phyloP scores from a whole-genome alignment of 2,888 invertebrate species.

The Dasysyrphus tricinctus region DNA sequence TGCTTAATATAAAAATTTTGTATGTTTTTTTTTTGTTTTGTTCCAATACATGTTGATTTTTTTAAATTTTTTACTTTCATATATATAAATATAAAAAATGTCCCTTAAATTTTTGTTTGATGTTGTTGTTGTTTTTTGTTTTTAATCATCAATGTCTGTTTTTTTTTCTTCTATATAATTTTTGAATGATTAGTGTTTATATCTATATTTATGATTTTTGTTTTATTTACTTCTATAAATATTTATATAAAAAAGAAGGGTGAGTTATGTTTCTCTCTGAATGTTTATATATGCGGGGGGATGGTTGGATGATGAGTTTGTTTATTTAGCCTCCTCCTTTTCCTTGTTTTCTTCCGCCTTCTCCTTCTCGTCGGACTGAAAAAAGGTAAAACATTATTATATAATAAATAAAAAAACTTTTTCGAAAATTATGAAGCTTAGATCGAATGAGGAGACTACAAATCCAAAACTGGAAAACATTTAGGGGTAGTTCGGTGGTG shows the following conservation, averaged over 20 bases:
- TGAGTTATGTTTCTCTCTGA: slow-evolving; percentile 75
- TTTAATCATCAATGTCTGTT: slow-evolving; percentile 55
- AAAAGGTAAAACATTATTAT: too few relatives aligned
- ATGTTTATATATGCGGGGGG: slow-evolving; percentile 58
- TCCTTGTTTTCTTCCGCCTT: slow-evolving; percentile 89
- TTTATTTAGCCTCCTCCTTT: slow-evolving; percentile 85
- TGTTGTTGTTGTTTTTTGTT: slow-evolving; percentile 59
- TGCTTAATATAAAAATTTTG: slow-evolving; percentile 72
- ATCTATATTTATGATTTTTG: slow-evolving; percentile 73
- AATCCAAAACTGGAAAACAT: too few relatives aligned
- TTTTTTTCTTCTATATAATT: slow-evolving; percentile 66
- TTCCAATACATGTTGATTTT: slow-evolving; percentile 72
- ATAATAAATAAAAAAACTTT: slow-evolving; percentile 61
- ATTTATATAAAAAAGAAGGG: slow-evolving; percentile 76
- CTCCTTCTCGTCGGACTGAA: slow-evolving; percentile 91
- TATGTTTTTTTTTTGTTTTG: slow-evolving; percentile 46
- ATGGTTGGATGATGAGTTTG: slow-evolving; percentile 71
- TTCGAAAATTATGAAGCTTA: too few relatives aligned
- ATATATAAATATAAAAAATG: slow-evolving; percentile 77
- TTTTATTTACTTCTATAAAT: slow-evolving; percentile 74
- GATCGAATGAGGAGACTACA: too few relatives aligned
- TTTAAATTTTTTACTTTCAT: slow-evolving; percentile 78
- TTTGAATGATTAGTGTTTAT: slow-evolving; percentile 73
- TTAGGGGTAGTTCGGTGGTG: too few relatives aligned
- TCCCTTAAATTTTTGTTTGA: slow-evolving; percentile 71